phyloP scores from a whole-genome alignment of 2,888 invertebrate species.

The Rutpela maculata region DNA sequence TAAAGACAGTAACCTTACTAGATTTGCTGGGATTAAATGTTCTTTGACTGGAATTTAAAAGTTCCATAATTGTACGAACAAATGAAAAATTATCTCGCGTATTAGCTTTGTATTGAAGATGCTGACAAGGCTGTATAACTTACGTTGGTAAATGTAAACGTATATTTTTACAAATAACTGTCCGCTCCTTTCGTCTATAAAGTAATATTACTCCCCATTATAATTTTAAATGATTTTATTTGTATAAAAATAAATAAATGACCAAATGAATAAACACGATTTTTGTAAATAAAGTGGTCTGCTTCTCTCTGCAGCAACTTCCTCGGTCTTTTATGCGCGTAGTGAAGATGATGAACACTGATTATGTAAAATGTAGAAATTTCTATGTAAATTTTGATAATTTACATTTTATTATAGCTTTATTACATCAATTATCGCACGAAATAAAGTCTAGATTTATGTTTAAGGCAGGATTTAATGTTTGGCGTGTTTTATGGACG shows the following conservation, averaged over 20 bases:
- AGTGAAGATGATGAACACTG: slow-evolving; percentile 41
- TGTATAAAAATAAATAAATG: not conserved
- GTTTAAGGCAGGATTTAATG: not conserved
- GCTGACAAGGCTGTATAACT: too few relatives aligned
- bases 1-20: not conserved
- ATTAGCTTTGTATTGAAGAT: too few relatives aligned
- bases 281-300: slow-evolving; percentile 14
- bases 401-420: slow-evolving; percentile 59
- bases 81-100: too few relatives aligned
- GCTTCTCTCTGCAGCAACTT: not conserved
- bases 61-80: too few relatives aligned
- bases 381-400: slow-evolving; percentile 52
- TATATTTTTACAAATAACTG: not conserved
- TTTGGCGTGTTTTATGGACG: not conserved
- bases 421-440: slow-evolving; percentile 56
- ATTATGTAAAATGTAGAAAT: slow-evolving; percentile 49
- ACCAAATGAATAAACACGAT: not conserved
- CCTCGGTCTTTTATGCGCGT: not conserved
- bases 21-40: not conserved
- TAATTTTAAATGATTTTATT: slow-evolving; percentile 18
- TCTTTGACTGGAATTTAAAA: too few relatives aligned
- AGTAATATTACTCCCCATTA: not conserved
- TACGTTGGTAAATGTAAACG: too few relatives aligned
- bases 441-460: slow-evolving; percentile 9
- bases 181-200: not conserved